These are phyloP conservation scores for Netelia inedita DNA, from an alignment of 2,888 invertebrate species.

Conservation along the genomic window DNA sequence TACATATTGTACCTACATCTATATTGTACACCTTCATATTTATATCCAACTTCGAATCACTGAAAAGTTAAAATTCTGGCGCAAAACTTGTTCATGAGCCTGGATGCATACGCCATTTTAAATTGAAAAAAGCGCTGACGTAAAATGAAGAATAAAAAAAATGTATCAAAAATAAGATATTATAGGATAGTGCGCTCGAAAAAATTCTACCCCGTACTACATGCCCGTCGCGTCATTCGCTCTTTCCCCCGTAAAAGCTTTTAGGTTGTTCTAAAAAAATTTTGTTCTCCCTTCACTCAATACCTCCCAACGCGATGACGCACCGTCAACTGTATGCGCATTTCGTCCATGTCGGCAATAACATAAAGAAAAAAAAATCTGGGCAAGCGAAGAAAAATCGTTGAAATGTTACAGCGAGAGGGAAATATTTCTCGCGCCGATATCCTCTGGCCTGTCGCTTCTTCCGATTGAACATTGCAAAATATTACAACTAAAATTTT, in stretches of 20 bases:
- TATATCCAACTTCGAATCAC: not conserved
- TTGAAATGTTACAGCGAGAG: no score
- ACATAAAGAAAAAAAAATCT: not conserved
- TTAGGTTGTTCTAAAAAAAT: constrained; percentile 9
- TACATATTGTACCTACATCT: not conserved
- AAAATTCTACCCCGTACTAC: no score
- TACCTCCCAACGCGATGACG: constrained; percentile 33
- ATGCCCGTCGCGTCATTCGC: not conserved
- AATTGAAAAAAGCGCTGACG: no score
- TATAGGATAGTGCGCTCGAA: no score
- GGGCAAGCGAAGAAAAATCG: not conserved
- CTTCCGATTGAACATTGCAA: no score
- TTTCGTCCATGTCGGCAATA: constrained; percentile 6
- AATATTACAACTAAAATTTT: no score
- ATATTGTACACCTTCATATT: not conserved
- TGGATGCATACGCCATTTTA: no score
- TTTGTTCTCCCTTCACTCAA: constrained; percentile 28
- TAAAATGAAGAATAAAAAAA: no score
- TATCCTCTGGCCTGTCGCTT: no score
- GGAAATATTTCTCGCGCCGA: no score
- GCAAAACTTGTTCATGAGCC: no score
- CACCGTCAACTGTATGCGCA: constrained; percentile 1
- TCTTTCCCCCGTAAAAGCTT: constrained; percentile 42
- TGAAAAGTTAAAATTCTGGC: not conserved
- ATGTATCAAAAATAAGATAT: no score